Evolutionary conservation across 1,140 invertebrate species (phyloP), one percentile per base, ranked within the genome.

Genomic region (Hormaphis cornu): DNA sequence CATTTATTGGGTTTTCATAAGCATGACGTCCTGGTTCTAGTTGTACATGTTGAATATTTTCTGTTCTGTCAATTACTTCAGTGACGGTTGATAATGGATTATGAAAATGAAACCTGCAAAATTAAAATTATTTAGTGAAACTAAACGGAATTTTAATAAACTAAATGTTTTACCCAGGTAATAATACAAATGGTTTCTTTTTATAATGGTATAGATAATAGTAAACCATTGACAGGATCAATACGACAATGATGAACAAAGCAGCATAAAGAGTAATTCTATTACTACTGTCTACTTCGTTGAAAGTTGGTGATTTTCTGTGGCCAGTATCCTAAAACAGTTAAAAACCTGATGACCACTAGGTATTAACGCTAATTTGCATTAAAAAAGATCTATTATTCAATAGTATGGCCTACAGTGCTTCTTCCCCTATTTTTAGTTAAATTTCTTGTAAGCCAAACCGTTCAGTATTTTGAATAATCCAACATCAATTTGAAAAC

Each of bases 1-100:
- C 44, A 24, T 50, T 66, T 9, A 61, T 33, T 16, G 61, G 61
- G 24, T 66, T 66, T 6, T 66, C 61, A 48, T 66, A 66, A 22
- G 18, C 44, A 35, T 66, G 28, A 16, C n/a, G 22, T 48, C 28
- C 30, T 48, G 61, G 46, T 33, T 63, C 26, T 18, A 63, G n/a
- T 46, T 63, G 52, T 18, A 18, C 28, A 30, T 22, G 54, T 22
- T 58, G 54, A 58, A 40, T 26, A 50, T 50, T 48, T 35, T 46
- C 28, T 24, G 18, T 35, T 3, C 20, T 33, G 20, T 35, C 16
- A 4, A 59, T 20, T 22, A 59, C 37, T 46, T 35, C 10, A 16
- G 22, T 61, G 22, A 61, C 58, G 9, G 40, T 42, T 42, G 58
- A 22, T 24, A 50, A 35, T 37, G 44, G 61, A 14, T 50, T 22